Conservation (phyloP, 2,797 vertebrate genomes). For the Margarornis squamiger region DNA sequence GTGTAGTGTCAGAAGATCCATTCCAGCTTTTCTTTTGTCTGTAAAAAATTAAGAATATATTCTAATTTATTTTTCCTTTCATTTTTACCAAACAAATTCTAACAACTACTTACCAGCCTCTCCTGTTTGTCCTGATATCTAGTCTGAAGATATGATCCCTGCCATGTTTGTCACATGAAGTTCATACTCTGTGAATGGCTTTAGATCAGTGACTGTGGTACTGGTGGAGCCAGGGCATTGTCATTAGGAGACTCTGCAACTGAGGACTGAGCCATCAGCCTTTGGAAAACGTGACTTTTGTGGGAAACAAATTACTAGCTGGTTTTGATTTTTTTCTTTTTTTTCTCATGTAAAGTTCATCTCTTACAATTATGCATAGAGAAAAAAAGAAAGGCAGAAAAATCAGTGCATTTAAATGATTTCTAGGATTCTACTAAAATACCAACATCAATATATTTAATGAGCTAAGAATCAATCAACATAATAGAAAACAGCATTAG, state of each 20-base stretch:
- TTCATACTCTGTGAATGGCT: slow-evolving; percentile 80
- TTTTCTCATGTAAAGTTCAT: slow-evolving; percentile 80
- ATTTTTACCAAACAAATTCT: not conserved
- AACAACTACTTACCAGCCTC: slow-evolving; percentile 78
- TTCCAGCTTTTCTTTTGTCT: not conserved
- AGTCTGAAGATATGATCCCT: slow-evolving; percentile 78
- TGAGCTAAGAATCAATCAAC: not conserved
- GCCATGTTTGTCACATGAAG: slow-evolving; percentile 83
- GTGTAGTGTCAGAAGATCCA: not conserved
- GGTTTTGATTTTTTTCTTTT: slow-evolving; percentile 57
- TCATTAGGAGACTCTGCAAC: slow-evolving; percentile 65
- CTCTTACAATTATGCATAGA: slow-evolving; percentile 83
- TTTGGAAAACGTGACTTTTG: slow-evolving; percentile 79
- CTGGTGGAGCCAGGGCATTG: slow-evolving; percentile 69
- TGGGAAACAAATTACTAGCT: not conserved
- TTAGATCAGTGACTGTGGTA: slow-evolving; percentile 68
- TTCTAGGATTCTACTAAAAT: not conserved
- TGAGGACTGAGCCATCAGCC: slow-evolving; percentile 81
- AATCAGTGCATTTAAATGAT: not conserved
- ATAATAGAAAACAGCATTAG: not conserved
- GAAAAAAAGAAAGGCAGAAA: not conserved
- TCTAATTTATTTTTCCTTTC: not conserved
- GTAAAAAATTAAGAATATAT: not conserved
- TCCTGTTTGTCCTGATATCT: slow-evolving; percentile 77
- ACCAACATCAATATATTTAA: not conserved